Evolutionary conservation across 2,888 invertebrate species (phyloP), one percentile per base, ranked within the genome.

Genomic region (Escarpia spicata): DNA sequence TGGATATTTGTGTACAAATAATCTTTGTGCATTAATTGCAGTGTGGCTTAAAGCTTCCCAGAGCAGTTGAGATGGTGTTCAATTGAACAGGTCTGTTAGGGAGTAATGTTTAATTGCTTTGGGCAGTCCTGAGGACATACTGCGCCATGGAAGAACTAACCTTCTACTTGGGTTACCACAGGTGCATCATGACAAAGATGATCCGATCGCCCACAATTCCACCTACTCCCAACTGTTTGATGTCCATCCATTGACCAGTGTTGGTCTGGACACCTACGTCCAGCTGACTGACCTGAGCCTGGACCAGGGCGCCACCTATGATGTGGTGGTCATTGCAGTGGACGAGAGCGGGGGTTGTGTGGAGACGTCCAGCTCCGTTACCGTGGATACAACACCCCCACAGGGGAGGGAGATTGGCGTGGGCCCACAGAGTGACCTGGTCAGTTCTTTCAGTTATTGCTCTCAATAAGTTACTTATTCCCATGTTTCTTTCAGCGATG

Each of bases 321-420:
- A 75, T 26, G 75, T 75, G 19, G 26, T 75, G 44, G 90, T 93
- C 93, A 37, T 60, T 93, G 95, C 94, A 8, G 93, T 94, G 9
- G 94, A 95, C 92, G 93, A 94, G 44, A 93, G 94, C 10, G 95
- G 95, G 8, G 94, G 94, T 90, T 95, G 95, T 93, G 94, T 93
- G 52, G 93, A 94, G 94, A 93, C 94, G 0, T 93, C 92, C 10
- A 92, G 93, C 26, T 92, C 91, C 45, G 94, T 94, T 60, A 92
- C 92, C 2, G 94, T 95, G 0, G 95, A 95, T 92, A 91, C 93
- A 1, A 94, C 94, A 12, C 92, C 92, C 19, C 95, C 95, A 9
- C 91, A 26, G 45, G 75, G 91, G 43, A 94, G 95, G 44, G 4
- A 75, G 75, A 75, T 75, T 75, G 75, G 75, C 6, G 75, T 75